These are phyloP conservation scores for Hesperia comma DNA, from an alignment of 2,888 invertebrate genomes.

Conservation along the genomic window DNA sequence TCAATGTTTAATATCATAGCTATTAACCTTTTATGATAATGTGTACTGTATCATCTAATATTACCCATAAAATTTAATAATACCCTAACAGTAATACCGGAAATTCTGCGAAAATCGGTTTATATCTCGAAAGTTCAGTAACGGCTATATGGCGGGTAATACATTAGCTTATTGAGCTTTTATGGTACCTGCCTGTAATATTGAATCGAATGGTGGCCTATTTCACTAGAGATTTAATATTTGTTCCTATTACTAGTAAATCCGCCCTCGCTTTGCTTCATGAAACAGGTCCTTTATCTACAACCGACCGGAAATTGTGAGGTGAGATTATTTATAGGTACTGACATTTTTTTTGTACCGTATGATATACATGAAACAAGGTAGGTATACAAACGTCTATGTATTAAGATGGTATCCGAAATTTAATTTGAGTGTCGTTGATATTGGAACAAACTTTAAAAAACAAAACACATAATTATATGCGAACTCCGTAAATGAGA, in stretches of 20 bases:
- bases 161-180: constrained; percentile 25
- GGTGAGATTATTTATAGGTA: too few species aligned
- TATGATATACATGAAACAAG: too few species aligned
- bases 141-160: constrained; percentile 1
- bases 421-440: too few species aligned
- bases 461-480: too few species aligned
- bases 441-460: too few species aligned
- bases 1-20: too few species aligned
- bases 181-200: neutral
- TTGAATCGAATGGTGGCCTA: neutral
- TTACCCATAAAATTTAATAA: neutral
- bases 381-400: too few species aligned
- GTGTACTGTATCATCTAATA: neutral
- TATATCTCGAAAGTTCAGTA: neutral
- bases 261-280: neutral
- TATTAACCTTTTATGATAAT: neutral
- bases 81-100: neutral
- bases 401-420: too few species aligned
- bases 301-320: too few species aligned
- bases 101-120: neutral
- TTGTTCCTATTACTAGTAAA: constrained; percentile 7
- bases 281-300: too few species aligned
- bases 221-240: constrained; percentile 19
- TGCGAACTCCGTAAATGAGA: neutral
- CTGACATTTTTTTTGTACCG: too few species aligned